These are phyloP conservation scores for Drosophila sp. DNA, from an alignment of 1,140 invertebrate genomes.

Conservation along the genomic window DNA sequence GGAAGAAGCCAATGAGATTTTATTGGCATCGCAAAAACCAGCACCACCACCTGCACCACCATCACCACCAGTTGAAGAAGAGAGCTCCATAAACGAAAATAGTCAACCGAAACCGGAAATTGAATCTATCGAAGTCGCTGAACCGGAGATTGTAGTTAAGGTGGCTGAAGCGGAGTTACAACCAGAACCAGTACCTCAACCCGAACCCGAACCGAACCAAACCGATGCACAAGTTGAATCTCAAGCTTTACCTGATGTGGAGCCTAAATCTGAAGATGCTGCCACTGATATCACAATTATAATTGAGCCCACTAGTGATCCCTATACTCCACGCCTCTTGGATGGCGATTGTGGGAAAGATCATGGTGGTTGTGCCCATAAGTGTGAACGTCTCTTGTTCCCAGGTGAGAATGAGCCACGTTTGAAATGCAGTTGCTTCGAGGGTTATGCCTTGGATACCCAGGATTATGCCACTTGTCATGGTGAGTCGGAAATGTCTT, in stretches of 20 bases:
- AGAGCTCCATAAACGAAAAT: background rate
- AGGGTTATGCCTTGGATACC: conserved; percentile 71
- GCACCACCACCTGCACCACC: conserved; percentile 37
- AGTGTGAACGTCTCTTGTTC: conserved; percentile 71
- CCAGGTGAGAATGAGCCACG: conserved; percentile 72
- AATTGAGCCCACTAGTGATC: conserved; percentile 56
- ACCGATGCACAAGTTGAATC: background rate
- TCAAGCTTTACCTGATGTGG: background rate
- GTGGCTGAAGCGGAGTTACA: background rate
- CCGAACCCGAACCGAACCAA: background rate
- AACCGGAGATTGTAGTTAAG: background rate
- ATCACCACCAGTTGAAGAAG: conserved; percentile 11
- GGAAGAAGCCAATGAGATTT: background rate
- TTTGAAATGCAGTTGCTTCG: conserved; percentile 67
- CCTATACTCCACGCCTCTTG: conserved; percentile 63
- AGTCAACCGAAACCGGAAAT: conserved; percentile 13
- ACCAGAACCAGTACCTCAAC: background rate
- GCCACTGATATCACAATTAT: conserved; percentile 44
- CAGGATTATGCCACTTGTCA: conserved; percentile 68
- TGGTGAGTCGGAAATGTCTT: conserved; percentile 44
- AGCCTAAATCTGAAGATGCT: background rate
- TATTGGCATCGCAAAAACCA: background rate
- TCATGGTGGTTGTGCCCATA: conserved; percentile 77
- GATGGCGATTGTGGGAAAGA: conserved; percentile 68
- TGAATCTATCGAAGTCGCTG: conserved; percentile 11